phyloP scores from a whole-genome alignment of 2,888 invertebrate genomes.

The Drosophila merina region DNA sequence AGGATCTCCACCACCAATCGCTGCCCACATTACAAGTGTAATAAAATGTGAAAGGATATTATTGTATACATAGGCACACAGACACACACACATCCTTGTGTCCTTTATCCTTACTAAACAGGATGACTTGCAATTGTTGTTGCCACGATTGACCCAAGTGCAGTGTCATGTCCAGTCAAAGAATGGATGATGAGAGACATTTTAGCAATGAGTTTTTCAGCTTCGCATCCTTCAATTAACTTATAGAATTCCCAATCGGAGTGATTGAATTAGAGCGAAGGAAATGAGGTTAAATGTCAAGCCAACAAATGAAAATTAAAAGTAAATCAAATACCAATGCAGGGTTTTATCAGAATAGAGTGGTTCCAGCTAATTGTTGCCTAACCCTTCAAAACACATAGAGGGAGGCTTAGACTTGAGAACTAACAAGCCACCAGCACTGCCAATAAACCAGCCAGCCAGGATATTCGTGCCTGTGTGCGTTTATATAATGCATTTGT shows the following conservation, averaged over 20 bases:
- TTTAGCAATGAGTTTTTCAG: slow-evolving; percentile 4
- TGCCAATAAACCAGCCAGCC: slow-evolving; percentile 14
- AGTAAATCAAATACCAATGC: not conserved
- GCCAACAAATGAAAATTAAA: not conserved
- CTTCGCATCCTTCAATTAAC: slow-evolving; percentile 21
- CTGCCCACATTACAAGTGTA: slow-evolving; percentile 74
- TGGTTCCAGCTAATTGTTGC: not conserved
- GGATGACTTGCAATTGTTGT: slow-evolving; percentile 40
- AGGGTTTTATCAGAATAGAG: not conserved
- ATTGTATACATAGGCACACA: slow-evolving; percentile 51
- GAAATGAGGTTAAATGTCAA: slow-evolving; percentile 5
- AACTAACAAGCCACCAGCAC: not conserved
- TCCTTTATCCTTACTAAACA: slow-evolving; percentile 15
- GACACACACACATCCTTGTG: not conserved
- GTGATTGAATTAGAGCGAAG: slow-evolving; percentile 12
- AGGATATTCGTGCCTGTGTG: not conserved
- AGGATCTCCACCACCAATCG: slow-evolving; percentile 52
- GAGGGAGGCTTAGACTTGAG: not conserved
- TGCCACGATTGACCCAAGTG: slow-evolving; percentile 28
- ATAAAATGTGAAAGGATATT: slow-evolving; percentile 77
- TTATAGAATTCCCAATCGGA: slow-evolving; percentile 17
- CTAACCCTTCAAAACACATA: not conserved
- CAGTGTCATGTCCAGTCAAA: slow-evolving; percentile 38
- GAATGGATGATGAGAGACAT: slow-evolving; percentile 20
- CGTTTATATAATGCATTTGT: not conserved